phyloP scores from a whole-genome alignment of 2,113 vertebrate species.

The Channa argus region DNA sequence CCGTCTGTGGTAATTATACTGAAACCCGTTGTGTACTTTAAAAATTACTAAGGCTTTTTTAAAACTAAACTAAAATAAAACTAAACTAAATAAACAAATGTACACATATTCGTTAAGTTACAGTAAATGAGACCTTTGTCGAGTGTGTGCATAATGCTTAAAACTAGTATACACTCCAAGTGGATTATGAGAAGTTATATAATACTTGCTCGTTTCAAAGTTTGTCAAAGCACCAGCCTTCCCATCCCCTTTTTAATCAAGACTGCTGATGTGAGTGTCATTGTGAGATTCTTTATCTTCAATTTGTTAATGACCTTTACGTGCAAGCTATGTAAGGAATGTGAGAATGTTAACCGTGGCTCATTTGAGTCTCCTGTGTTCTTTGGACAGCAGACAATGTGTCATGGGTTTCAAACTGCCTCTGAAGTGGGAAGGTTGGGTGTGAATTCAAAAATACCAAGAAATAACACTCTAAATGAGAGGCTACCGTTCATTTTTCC shows the following conservation, averaged over 20 bases:
- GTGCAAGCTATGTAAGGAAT: slow-evolving; percentile 58
- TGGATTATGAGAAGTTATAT: slow-evolving; percentile 22
- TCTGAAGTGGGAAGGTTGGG: slow-evolving; percentile 49
- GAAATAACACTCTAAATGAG: slow-evolving; percentile 60
- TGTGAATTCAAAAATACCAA: slow-evolving; percentile 59
- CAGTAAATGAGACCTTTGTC: slow-evolving; percentile 15
- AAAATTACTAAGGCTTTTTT: slow-evolving; percentile 15
- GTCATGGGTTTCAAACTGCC: slow-evolving; percentile 45
- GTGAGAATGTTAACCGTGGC: slow-evolving; percentile 44
- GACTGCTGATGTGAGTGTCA: slow-evolving; percentile 13
- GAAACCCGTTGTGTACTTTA: slow-evolving; percentile 25
- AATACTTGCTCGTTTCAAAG: slow-evolving; percentile 32
- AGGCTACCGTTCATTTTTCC: slow-evolving; percentile 38
- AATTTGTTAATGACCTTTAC: slow-evolving; percentile 66
- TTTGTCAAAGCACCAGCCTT: slow-evolving; percentile 34
- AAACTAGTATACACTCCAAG: slow-evolving; percentile 1
- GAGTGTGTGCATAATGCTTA: too few species aligned
- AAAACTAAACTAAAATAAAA: neutral
- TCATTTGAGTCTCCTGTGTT: slow-evolving; percentile 60
- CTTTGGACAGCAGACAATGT: slow-evolving; percentile 53
- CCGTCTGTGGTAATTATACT: slow-evolving; percentile 36
- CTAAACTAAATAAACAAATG: slow-evolving; percentile 24
- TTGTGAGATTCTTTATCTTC: slow-evolving; percentile 29
- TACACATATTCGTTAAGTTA: slow-evolving; percentile 17
- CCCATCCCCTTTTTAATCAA: slow-evolving; percentile 24